Evolutionary conservation across 1,140 invertebrate genomes (phyloP).

Genomic region (Trichoplusia ni): DNA sequence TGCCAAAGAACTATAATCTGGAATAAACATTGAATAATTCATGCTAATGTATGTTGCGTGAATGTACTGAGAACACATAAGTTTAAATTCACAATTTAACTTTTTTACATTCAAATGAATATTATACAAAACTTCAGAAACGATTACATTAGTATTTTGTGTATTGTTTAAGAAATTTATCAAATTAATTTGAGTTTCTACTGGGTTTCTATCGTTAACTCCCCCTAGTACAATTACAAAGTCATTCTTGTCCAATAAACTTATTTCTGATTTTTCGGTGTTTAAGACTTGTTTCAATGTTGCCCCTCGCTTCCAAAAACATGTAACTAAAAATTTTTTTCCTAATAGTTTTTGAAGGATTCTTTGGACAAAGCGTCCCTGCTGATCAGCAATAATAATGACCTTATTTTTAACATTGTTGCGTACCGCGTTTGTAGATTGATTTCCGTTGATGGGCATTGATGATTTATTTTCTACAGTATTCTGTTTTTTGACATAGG

Average conservation of each 20-base stretch:
- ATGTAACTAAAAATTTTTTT: neutral
- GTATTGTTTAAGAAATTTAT: neutral
- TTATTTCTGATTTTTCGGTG: neutral
- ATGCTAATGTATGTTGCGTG: neutral
- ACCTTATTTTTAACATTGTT: neutral
- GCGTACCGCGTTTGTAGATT: too few species aligned
- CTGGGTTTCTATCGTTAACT: neutral
- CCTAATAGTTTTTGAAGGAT: neutral
- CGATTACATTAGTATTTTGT: neutral
- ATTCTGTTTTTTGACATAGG: too few species aligned
- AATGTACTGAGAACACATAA: neutral
- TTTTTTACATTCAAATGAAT: neutral
- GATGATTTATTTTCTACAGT: too few species aligned
- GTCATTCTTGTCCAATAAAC: neutral
- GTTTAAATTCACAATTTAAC: neutral
- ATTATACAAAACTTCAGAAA: neutral
- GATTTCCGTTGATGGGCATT: too few species aligned
- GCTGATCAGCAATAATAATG: neutral
- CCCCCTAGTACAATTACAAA: neutral
- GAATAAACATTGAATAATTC: neutral
- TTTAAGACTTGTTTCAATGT: neutral
- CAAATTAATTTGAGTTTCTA: neutral
- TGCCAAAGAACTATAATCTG: neutral
- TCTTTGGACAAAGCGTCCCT: neutral
- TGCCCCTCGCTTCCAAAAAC: neutral